phyloP scores from a whole-genome alignment of 1,140 invertebrate genomes.

The Gryon sp. region DNA sequence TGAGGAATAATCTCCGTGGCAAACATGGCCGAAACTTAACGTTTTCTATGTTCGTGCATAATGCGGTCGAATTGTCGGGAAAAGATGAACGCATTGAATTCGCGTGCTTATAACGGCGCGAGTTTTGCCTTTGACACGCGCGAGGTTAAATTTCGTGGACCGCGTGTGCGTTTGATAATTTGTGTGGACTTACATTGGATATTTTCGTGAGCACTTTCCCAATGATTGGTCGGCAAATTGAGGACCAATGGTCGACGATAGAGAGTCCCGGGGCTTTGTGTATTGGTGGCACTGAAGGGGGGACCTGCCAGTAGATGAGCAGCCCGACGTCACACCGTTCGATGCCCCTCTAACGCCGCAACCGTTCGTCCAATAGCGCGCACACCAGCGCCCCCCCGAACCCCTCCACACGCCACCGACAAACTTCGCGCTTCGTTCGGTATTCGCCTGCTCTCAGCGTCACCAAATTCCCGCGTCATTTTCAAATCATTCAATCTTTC shows the following conservation, averaged over 20 bases:
- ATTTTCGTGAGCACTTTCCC: conserved; percentile 84
- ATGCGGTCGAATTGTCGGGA: no score
- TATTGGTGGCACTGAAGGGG: conserved; percentile 81
- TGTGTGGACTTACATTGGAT: conserved; percentile 90
- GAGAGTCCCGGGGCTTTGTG: conserved; percentile 80
- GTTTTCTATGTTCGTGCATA: no score
- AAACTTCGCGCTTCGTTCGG: conserved; percentile 51
- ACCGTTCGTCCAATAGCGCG: conserved; percentile 49
- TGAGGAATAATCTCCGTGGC: conserved; percentile 31
- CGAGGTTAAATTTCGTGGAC: conserved; percentile 65
- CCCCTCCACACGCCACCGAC: conserved; percentile 36
- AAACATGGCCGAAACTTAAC: conserved; percentile 73
- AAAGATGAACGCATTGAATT: neutral
- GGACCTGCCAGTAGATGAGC: conserved; percentile 79
- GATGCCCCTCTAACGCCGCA: conserved; percentile 46
- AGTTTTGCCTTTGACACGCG: conserved; percentile 17
- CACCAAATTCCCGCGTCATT: conserved; percentile 56
- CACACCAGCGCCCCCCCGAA: conserved; percentile 42
- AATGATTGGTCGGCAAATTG: conserved; percentile 85
- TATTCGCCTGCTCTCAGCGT: conserved; percentile 48
- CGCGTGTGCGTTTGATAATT: conserved; percentile 82
- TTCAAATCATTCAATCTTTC: conserved; percentile 40
- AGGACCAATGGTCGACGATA: conserved; percentile 84
- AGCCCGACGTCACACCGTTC: conserved; percentile 50
- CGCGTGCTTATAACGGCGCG: conserved; percentile 12